phyloP scores from a whole-genome alignment of 1,140 invertebrate species.

The Drosophila pseudoananassae region DNA sequence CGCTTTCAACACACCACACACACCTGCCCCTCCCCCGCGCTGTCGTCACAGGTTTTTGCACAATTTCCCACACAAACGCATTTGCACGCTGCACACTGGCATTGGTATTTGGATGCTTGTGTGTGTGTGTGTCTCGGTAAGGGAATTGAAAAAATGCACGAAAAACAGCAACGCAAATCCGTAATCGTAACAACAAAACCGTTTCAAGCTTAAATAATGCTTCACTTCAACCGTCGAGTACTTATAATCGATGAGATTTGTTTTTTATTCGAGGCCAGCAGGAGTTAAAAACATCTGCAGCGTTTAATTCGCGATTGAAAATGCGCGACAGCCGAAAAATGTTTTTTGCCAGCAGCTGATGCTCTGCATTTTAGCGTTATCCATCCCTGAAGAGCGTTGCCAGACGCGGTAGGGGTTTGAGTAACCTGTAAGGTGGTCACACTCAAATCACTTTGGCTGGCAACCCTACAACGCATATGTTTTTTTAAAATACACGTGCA shows the following conservation, averaged over 20 bases:
- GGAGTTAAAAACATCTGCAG: background rate
- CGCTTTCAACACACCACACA: conserved; percentile 57
- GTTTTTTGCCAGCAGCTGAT: conserved; percentile 6
- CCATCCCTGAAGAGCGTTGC: background rate
- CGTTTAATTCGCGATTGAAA: conserved; percentile 12
- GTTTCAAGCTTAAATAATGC: background rate
- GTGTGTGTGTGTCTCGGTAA: conserved; percentile 7
- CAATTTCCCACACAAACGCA: conserved; percentile 58
- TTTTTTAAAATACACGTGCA: conserved; percentile 60
- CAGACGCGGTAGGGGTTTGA: too few species aligned
- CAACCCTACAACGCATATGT: conserved; percentile 9
- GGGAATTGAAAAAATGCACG: conserved; percentile 30
- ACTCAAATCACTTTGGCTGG: background rate
- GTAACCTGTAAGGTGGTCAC: background rate
- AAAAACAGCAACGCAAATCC: conserved; percentile 25
- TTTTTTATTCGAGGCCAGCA: background rate
- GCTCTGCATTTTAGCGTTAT: background rate
- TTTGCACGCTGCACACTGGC: conserved; percentile 21
- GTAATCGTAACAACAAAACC: background rate
- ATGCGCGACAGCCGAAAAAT: conserved; percentile 9
- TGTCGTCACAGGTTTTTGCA: conserved; percentile 77
- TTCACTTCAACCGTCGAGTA: background rate
- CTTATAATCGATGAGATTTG: background rate
- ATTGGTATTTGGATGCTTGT: background rate
- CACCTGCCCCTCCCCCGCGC: conserved; percentile 9